Evolutionary conservation across 2,888 invertebrate genomes (phyloP), one percentile per base, ranked within the genome.

Genomic region (Drosophila gaucha): DNA sequence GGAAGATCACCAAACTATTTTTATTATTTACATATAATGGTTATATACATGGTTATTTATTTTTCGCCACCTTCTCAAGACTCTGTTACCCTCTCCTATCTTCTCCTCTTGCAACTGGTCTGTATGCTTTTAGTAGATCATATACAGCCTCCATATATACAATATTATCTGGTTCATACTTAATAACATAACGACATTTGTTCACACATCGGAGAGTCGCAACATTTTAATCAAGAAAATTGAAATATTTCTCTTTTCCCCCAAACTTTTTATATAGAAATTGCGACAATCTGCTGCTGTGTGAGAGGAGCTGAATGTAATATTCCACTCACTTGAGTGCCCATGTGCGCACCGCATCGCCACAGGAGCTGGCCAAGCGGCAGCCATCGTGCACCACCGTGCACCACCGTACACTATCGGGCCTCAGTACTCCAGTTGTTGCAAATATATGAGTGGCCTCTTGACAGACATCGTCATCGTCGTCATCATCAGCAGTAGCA

Each of bases 391-490:
- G n/a, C n/a, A 70, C 80, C 67, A 49, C 59, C 74, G 38, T 31
- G 54, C 39, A 67, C 59, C 58, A 41, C 59, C 14, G 41, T 22
- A 22, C n/a, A 22, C 2, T 22, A 26, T 26, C 52, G 41, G 12
- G 31, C 47, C 39, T 0, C 14, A 62, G 52, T 68, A 67, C 80
- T 87, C 64, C 63, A 88, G 86, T 77, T 83, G 87, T 88, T 84
- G 78, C 87, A 86, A 88, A 86, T 84, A 76, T 77, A 88, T 80
- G 80, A 88, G 89, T 88, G 89, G 86, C 73, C 80, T 68, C 87
- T 88, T 86, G 82, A 88, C 89, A 84, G 87, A 88, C 80, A 83
- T 89, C 74, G 62, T 66, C 63, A 22, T 43, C 56, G 14, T 43
- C 56, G 9, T 46, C 46, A 65, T 56, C 26, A 26, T 1, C 16